phyloP scores from a whole-genome alignment of 2,113 vertebrate species.

The Chinchilla lanigera region DNA sequence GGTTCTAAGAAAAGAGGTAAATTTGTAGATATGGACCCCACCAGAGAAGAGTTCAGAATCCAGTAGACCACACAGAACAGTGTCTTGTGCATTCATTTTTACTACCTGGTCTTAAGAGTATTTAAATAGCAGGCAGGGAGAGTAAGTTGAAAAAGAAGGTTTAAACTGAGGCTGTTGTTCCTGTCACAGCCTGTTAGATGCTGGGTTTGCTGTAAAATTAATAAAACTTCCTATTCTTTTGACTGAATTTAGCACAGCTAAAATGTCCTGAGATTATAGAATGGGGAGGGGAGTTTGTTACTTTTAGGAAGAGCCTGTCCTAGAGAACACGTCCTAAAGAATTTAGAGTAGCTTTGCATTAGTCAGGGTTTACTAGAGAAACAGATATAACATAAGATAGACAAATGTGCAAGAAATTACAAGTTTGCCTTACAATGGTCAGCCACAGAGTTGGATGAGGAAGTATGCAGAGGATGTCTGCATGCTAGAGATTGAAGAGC shows the following conservation, averaged over 20 bases:
- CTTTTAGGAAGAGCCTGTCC: slow-evolving; percentile 73
- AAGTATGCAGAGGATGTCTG: too few relatives aligned
- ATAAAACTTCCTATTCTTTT: background rate
- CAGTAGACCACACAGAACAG: background rate
- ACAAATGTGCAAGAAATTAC: too few relatives aligned
- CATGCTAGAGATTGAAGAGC: too few relatives aligned
- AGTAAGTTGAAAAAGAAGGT: background rate
- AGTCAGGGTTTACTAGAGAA: too few relatives aligned
- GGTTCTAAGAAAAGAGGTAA: background rate
- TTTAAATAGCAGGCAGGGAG: background rate
- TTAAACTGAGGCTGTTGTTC: background rate
- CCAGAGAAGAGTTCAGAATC: background rate
- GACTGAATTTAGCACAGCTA: background rate
- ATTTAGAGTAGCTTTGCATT: background rate
- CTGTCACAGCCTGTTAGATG: background rate
- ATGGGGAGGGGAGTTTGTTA: slow-evolving; percentile 41
- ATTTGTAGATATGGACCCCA: background rate
- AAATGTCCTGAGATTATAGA: slow-evolving; percentile 1
- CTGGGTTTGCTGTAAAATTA: background rate
- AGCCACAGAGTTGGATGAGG: too few relatives aligned
- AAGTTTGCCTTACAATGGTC: too few relatives aligned
- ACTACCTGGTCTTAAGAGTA: background rate
- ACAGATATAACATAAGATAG: too few relatives aligned
- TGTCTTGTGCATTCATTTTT: background rate
- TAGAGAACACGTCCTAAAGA: background rate